Evolutionary conservation across 2,797 vertebrate genomes (phyloP), one percentile per base, ranked within the genome.

Genomic region (Alosa sapidissima): DNA sequence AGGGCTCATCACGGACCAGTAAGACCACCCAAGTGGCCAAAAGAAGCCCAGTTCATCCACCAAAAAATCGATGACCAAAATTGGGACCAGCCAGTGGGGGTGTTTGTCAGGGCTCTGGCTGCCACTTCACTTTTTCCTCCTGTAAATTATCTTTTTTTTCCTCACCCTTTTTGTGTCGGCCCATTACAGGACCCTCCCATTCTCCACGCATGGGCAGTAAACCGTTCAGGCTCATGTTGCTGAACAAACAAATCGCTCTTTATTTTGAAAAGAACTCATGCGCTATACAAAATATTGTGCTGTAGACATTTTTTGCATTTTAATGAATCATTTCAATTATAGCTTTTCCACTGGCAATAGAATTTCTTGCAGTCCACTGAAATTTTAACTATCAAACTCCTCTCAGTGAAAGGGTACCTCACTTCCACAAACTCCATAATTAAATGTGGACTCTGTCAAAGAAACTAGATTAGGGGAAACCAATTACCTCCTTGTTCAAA

Each of bases 401-500:
- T 14, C 51, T 54, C 54, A 62, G 24, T 58, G 85, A 89, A 89
- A 83, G 85, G 84, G 72, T 87, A 81, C 82, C 83, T 89, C 86
- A 72, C 86, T 88, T 85, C 60, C 72, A 82, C 81, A 85, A 88
- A 89, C 86, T 86, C 81, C 36, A 36, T 91, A 89, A 90, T 91
- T 90, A 89, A 91, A 90, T 89, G 84, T 87, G 87, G 88, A 78
- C 84, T 72, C 58, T 90, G 87, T 90, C 88, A 91, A 88, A 90
- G 89, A 87, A 88, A 91, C 51, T 68, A 89, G 88, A 91, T 89
- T 89, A 89, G 85, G 85, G 85, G n/a, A 90, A 90, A 90, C 85
- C 89, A 91, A 90, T 91, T 90, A 89, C 85, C 54, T 84, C 81
- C 87, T 87, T 90, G 88, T 89, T 91, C 90, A 90, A 91, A 88